Evolutionary conservation across 2,888 invertebrate genomes (phyloP).

Genomic region (Sarcophaga rosellei): DNA sequence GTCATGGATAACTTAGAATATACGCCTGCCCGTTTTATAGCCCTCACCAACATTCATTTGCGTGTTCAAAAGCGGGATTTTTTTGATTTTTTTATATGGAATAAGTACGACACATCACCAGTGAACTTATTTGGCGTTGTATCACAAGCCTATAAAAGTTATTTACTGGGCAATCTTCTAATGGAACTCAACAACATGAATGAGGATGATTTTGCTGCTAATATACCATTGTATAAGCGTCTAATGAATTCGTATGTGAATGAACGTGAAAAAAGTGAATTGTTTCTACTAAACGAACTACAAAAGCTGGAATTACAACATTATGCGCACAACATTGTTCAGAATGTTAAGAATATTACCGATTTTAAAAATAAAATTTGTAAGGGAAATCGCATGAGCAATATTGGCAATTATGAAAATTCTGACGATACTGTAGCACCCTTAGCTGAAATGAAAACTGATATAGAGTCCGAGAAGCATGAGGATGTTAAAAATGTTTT

Average conservation of each 20-base stretch:
- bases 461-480: neutral
- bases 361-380: conserved; percentile 76
- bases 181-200: conserved; percentile 76
- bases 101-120: conserved; percentile 71
- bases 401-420: conserved; percentile 77
- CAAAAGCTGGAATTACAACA: conserved; percentile 73
- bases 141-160: conserved; percentile 76
- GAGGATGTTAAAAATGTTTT: conserved; percentile 5
- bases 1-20: conserved; percentile 65
- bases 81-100: conserved; percentile 75
- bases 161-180: conserved; percentile 76
- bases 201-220: conserved; percentile 74
- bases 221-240: conserved; percentile 73
- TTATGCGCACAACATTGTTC: conserved; percentile 73
- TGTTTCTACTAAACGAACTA: conserved; percentile 74
- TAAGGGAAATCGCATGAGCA: conserved; percentile 78
- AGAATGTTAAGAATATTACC: conserved; percentile 71
- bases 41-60: conserved; percentile 74
- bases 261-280: conserved; percentile 76
- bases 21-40: conserved; percentile 77
- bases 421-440: conserved; percentile 72
- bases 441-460: conserved; percentile 3
- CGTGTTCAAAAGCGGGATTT: conserved; percentile 74
- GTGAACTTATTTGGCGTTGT: conserved; percentile 75
- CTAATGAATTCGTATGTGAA: conserved; percentile 75